phyloP scores from a whole-genome alignment of 1,140 invertebrate genomes.

The Littorina saxatilis region DNA sequence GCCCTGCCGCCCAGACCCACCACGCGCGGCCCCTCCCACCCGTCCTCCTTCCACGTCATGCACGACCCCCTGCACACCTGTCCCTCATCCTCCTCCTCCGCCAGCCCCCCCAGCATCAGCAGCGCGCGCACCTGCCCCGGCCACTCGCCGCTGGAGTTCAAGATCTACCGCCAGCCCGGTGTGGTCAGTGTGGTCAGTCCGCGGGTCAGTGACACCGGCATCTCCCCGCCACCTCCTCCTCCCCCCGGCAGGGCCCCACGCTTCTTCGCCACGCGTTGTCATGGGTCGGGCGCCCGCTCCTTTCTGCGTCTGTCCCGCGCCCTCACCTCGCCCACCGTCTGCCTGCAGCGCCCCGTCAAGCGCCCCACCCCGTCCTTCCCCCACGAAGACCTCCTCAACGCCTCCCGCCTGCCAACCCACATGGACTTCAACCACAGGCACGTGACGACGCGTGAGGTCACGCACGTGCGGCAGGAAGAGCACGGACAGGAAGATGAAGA shows the following conservation, averaged over 20 bases:
- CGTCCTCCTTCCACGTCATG: not conserved
- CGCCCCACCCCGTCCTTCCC: conserved; percentile 6
- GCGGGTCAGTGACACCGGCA: not conserved
- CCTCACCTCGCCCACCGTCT: conserved; percentile 33
- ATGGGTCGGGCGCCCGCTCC: not conserved
- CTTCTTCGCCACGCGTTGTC: not conserved
- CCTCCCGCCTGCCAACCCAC: not conserved
- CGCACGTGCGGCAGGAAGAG: not conserved
- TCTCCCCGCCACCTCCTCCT: not conserved
- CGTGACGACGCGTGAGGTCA: not conserved
- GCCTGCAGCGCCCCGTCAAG: conserved; percentile 12
- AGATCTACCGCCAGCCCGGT: conserved; percentile 21
- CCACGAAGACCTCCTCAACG: not conserved
- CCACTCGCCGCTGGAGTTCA: conserved; percentile 21
- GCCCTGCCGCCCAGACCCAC: not conserved
- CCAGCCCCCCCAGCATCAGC: not conserved
- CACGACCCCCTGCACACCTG: not conserved
- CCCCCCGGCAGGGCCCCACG: not conserved
- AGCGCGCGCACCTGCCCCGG: not conserved
- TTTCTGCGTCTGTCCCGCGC: conserved; percentile 8
- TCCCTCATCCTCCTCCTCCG: not conserved
- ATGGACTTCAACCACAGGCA: not conserved
- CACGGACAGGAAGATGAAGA: not conserved
- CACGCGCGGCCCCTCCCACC: not conserved
- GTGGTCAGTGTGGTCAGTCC: not conserved